Percentiles rank a stretch among this genome's conserved stretches.
phyloP scores from a whole-genome alignment of 2,888 invertebrate species.

The Oxystoma pomonae region DNA sequence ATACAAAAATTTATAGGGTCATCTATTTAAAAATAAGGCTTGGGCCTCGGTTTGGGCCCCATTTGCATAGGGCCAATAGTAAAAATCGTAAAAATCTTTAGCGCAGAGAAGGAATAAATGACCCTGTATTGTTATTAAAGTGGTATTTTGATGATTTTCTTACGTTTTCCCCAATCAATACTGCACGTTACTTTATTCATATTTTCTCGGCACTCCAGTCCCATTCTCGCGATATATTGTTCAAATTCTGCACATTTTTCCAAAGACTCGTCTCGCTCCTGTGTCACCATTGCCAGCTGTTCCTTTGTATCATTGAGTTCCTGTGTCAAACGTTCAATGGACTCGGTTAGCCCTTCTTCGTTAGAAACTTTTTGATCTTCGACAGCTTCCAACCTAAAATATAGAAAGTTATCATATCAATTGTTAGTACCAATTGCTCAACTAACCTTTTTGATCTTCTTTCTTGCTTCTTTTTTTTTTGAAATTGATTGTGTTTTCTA shows the following conservation, averaged over 20 bases:
- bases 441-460: background rate
- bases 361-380: slow-evolving; percentile 28
- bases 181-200: slow-evolving; percentile 31
- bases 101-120: no score
- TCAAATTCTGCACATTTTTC: slow-evolving; percentile 34
- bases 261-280: slow-evolving; percentile 27
- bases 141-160: no score
- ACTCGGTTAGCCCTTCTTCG: slow-evolving; percentile 25
- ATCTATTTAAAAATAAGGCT: no score
- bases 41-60: slow-evolving; percentile 34
- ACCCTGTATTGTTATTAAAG: no score
- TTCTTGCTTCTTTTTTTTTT: no score
- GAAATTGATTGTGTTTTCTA: no score
- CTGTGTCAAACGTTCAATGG: slow-evolving; percentile 23
- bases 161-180: slow-evolving; percentile 33
- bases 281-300: slow-evolving; percentile 17
- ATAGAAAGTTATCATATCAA: slow-evolving; percentile 44
- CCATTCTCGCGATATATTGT: slow-evolving; percentile 33
- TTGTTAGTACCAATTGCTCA: slow-evolving; percentile 25
- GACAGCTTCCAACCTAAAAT: slow-evolving; percentile 40
- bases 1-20: no score
- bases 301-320: slow-evolving; percentile 29
- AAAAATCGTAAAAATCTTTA: no score
- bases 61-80: no score
- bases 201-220: slow-evolving; percentile 23